These are phyloP conservation scores for Catharus bicknelli DNA, from an alignment of 2,113 vertebrate species.

Conservation along the genomic window DNA sequence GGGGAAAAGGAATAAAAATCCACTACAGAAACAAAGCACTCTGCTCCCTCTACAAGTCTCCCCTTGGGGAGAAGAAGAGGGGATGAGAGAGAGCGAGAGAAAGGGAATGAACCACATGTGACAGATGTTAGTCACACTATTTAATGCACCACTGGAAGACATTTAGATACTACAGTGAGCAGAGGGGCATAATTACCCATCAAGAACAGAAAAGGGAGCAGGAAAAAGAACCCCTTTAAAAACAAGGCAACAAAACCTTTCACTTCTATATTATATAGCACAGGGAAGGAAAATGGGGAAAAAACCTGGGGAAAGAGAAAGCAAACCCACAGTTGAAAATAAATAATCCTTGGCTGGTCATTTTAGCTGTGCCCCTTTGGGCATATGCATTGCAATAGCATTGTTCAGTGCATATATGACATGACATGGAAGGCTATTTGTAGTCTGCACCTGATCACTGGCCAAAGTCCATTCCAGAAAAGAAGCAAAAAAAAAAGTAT, in stretches of 20 bases:
- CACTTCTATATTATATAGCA: not conserved
- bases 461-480: not conserved
- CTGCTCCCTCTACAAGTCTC: not conserved
- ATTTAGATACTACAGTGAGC: conserved; percentile 22
- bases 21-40: conserved; percentile 41
- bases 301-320: not conserved
- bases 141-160: conserved; percentile 68
- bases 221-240: not conserved
- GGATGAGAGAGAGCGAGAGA: conserved; percentile 24
- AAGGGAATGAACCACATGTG: conserved; percentile 57
- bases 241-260: not conserved
- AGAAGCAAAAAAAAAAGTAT: not conserved
- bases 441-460: conserved; percentile 53
- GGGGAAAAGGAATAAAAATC: not conserved
- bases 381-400: conserved; percentile 34
- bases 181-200: conserved; percentile 28
- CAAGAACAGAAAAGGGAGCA: not conserved
- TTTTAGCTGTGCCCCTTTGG: conserved; percentile 45
- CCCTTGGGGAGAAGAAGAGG: conserved; percentile 50
- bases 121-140: conserved; percentile 66
- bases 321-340: not conserved
- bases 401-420: conserved; percentile 30
- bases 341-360: conserved; percentile 40
- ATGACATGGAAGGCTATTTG: conserved; percentile 52
- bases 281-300: not conserved